These are phyloP conservation scores for Oscheius sp. DNA, from an alignment of 2,888 invertebrate species.

Conservation along the genomic window DNA sequence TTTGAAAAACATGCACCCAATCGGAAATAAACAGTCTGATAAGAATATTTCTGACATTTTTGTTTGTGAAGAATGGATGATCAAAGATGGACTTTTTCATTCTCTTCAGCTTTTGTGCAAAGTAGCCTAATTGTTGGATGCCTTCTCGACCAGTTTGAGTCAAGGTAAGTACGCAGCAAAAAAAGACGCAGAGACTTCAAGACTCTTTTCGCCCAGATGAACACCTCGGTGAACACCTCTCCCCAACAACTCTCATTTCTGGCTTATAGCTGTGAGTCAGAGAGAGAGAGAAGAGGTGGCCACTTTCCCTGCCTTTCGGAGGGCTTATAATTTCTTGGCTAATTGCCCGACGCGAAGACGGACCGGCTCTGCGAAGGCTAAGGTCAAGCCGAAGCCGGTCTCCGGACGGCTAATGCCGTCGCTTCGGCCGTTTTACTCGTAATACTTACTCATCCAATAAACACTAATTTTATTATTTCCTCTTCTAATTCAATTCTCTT, in stretches of 20 bases:
- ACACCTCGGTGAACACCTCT: neutral
- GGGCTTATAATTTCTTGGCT: slow-evolving; percentile 29
- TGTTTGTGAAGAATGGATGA: no score
- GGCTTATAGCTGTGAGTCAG: no score
- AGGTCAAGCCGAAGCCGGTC: slow-evolving; percentile 26
- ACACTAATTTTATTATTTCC: no score
- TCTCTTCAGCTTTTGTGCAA: no score
- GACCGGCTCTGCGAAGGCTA: slow-evolving; percentile 27
- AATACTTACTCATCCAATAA: neutral
- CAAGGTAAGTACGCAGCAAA: neutral
- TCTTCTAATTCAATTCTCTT: no score
- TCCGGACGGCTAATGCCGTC: slow-evolving; percentile 9
- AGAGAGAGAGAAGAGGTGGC: no score
- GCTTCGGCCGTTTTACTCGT: neutral
- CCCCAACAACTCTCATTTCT: neutral
- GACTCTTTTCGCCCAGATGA: neutral
- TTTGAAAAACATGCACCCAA: no score
- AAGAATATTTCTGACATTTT: no score
- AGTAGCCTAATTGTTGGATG: no score
- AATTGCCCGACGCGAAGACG: slow-evolving; percentile 21
- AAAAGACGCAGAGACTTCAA: no score
- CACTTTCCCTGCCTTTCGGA: slow-evolving; percentile 18
- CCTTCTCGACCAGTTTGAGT: neutral
- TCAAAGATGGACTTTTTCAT: no score
- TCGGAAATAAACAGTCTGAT: no score